Evolutionary conservation across 2,113 vertebrate species (phyloP), one percentile per base, ranked within the genome.

Genomic region (Eurystomus gularis): DNA sequence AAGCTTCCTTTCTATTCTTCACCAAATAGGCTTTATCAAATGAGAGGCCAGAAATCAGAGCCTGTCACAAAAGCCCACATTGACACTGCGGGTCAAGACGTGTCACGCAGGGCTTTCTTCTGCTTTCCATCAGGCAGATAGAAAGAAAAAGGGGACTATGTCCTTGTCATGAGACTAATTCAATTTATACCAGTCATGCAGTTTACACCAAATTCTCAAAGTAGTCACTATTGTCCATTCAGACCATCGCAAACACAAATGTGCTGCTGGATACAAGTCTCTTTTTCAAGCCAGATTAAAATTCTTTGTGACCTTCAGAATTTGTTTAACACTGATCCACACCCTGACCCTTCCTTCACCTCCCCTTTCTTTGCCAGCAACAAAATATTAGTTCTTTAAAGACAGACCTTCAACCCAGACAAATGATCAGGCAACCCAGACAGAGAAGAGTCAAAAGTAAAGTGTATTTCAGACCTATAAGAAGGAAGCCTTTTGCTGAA

Each of bases 101-200:
- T 96, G 97, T 98, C 97, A 97, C 24, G 0, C 68, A 62, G 94
- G 96, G 93, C 97, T 97, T 96, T 96, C 77, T 86, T 89, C 97
- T 98, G 97, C 97, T 98, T 96, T 97, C 97, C 96, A 97, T 98
- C 97, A 98, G 97, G 83, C 94, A 96, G 93, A 92, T 73, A 73
- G 78, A 73, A 69, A 90, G 86, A 42, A 91, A 93, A 77, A 94
- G 90, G 94, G 93, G 86, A 85, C 92, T 93, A 84, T 84, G 96
- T 96, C 86, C 97, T 96, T 98, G 98, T 97, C 97, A 96, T 65
- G 90, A 35, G 33, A 96, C 97, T 98, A 98, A 98, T 98, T 97
- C 95, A 97, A 98, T 98, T 98, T 93, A 92, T 94, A 96, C 96
- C 93, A 96, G 97, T 97, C 98, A 97, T 97, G 92, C 96, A 97